Evolutionary conservation across 1,140 invertebrate genomes (phyloP), one percentile per base, ranked within the genome.

Genomic region (Cydia fagiglandana): DNA sequence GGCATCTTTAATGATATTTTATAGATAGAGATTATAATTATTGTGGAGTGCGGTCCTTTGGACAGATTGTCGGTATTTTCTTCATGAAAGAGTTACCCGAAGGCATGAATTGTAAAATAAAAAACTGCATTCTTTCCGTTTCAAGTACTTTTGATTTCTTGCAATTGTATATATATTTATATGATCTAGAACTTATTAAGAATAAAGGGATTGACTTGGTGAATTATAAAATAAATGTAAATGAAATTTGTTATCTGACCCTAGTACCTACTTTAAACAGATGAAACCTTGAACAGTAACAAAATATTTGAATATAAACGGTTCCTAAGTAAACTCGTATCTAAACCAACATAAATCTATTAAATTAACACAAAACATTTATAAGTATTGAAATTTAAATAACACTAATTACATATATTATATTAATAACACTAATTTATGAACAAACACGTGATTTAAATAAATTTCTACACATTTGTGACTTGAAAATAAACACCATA

Each of bases 181-280:
- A 93, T 93, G 91, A 93, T 91, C 91, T 93, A 93, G 91, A 93
- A 93, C 86, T 87, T 79, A 90, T 85, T 86, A 87, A 82, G 84
- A 86, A 85, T 85, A 86, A 84, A 84, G 75, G 77, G 70, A 82
- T 81, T 70, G 73, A 78, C 75, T 78, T 74, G 78, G n/a, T 70
- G 66, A 70, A 45, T 70, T 70, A 9, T 17, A 47, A 13, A 47
- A 17, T 28, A 74, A 53, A n/a, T 38, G 13, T 34, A 70, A 70
- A n/a, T 41, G 6, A 41, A 45, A 0, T 45, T 70, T 4, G 34
- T 61, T 12, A 61, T 61, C 10, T 24, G 56, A 61, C 20, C 41
- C 73, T 73, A 64, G 45, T 20, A 75, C 76, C 73, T 68, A 75
- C 50, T 76, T 75, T 66, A 75, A 75, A 73, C 47, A 73, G 74